These are phyloP conservation scores for Ariolimax columbianus DNA, from an alignment of 2,888 invertebrate species.

Conservation along the genomic window DNA sequence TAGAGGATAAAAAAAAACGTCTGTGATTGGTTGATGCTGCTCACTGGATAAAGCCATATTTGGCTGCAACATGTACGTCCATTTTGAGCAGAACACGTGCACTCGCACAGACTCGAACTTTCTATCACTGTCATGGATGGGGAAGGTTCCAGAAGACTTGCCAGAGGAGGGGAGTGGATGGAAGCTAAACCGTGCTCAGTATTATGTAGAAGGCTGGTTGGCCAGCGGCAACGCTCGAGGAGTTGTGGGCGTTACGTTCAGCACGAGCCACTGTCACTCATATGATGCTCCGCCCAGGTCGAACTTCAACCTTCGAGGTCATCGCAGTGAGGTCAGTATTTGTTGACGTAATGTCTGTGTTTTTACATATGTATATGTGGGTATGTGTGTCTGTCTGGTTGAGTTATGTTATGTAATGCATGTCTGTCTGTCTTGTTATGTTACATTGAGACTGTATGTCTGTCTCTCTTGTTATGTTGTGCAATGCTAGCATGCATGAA, in stretches of 20 bases:
- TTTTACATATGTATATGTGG: no score
- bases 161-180: conserved; percentile 91
- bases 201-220: conserved; percentile 98
- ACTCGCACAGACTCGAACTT: conserved; percentile 97
- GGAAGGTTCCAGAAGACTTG: conserved; percentile 95
- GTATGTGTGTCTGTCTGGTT: background rate
- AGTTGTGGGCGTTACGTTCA: conserved; percentile 96
- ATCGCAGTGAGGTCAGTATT: conserved; percentile 90
- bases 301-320: conserved; percentile 97
- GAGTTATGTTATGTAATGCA: background rate
- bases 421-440: background rate
- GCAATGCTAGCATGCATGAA: no score
- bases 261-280: conserved; percentile 93
- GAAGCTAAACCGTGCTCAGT: conserved; percentile 95
- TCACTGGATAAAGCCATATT: no score
- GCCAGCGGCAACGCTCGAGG: conserved; percentile 94
- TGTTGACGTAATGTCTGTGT: background rate
- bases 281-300: conserved; percentile 88
- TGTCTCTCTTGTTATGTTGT: no score
- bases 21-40: no score
- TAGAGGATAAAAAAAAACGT: no score
- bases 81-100: conserved; percentile 94
- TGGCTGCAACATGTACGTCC: conserved; percentile 92
- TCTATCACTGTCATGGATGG: conserved; percentile 97
- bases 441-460: no score